Conservation (phyloP, 2,113 vertebrate genomes). For the Pterocles orientalis region DNA sequence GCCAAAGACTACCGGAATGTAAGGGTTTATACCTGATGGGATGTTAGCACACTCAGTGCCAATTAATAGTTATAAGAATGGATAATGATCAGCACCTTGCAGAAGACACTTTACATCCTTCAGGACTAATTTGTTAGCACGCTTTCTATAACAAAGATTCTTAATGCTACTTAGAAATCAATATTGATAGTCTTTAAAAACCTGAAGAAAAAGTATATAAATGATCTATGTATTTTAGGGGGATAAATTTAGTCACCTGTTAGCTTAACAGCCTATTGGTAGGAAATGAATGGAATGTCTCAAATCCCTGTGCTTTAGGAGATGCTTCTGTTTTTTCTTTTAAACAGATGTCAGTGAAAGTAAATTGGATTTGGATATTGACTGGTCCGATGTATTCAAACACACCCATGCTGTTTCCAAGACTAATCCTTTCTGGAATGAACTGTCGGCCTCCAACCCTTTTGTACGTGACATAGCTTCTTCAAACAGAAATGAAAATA, state of each 20-base stretch:
- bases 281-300: neutral
- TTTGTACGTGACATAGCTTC: slow-evolving; percentile 90
- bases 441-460: slow-evolving; percentile 90
- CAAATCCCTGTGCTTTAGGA: neutral
- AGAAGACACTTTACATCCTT: neutral
- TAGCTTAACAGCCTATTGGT: neutral
- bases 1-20: neutral
- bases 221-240: neutral
- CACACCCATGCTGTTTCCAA: slow-evolving; percentile 40
- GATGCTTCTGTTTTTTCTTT: slow-evolving; percentile 29
- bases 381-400: slow-evolving; percentile 54
- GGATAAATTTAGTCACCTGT: neutral
- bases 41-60: neutral
- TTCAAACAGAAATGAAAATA: slow-evolving; percentile 70
- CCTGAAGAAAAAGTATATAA: neutral
- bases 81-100: neutral
- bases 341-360: slow-evolving; percentile 52
- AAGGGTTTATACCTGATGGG: neutral
- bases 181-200: neutral
- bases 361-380: slow-evolving; percentile 43
- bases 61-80: neutral
- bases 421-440: slow-evolving; percentile 92
- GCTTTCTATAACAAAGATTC: neutral
- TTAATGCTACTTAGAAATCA: neutral
- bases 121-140: neutral